Evolutionary conservation across 2,797 vertebrate genomes (phyloP).

Genomic region (Brachyrhaphis roseni): DNA sequence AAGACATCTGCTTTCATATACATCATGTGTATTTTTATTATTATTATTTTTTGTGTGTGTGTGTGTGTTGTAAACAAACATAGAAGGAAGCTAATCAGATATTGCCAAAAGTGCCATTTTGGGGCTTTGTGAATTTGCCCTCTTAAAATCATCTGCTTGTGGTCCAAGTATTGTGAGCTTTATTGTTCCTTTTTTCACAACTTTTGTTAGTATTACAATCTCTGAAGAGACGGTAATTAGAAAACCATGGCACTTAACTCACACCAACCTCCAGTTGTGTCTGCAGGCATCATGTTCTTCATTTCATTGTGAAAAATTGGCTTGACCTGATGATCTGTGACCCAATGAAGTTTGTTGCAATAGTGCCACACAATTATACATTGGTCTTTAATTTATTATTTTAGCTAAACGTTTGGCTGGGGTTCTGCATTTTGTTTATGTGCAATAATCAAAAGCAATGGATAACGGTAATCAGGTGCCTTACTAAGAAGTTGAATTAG

Average conservation of each 20-base stretch:
- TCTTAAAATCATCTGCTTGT: conserved; percentile 17
- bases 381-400: conserved; percentile 14
- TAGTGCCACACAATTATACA: conserved; percentile 9
- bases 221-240: conserved; percentile 5
- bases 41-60: neutral
- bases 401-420: conserved; percentile 4
- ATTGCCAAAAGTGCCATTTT: conserved; percentile 29
- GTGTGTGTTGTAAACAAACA: neutral
- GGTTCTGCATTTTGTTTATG: conserved; percentile 15
- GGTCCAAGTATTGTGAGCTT: conserved; percentile 32
- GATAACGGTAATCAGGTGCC: neutral
- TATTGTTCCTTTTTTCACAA: conserved; percentile 53
- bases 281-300: neutral
- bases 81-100: conserved; percentile 19
- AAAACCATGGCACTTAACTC: conserved; percentile 26
- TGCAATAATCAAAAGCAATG: conserved; percentile 11
- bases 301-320: conserved; percentile 27
- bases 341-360: neutral
- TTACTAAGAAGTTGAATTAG: neutral
- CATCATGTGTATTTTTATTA: neutral
- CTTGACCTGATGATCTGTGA: conserved; percentile 14
- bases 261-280: conserved; percentile 3
- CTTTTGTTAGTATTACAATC: conserved; percentile 31
- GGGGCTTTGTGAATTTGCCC: neutral
- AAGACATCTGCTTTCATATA: neutral